phyloP scores from a whole-genome alignment of 2,113 vertebrate species.

The Fulica atra region DNA sequence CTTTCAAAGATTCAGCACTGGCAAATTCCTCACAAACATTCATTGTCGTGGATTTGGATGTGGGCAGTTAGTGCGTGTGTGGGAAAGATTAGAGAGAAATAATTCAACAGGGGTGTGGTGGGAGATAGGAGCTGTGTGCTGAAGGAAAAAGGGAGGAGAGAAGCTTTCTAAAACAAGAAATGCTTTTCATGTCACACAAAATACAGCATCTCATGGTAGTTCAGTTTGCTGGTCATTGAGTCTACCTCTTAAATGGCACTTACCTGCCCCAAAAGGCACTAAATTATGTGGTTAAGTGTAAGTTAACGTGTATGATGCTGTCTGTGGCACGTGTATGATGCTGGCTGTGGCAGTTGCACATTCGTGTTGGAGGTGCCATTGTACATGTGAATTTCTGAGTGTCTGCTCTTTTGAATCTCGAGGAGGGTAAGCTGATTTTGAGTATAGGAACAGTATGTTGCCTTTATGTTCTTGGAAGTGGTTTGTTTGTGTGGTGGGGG shows the following conservation, averaged over 20 bases:
- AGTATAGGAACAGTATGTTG: background rate
- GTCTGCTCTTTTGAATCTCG: background rate
- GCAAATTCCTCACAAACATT: background rate
- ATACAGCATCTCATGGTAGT: background rate
- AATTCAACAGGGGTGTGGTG: background rate
- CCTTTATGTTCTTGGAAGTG: background rate
- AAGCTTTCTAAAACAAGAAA: background rate
- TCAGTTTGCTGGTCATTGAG: background rate
- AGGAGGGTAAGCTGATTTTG: background rate
- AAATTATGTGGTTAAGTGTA: background rate
- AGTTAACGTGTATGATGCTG: background rate
- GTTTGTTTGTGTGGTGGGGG: too few species aligned
- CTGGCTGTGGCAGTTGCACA: background rate
- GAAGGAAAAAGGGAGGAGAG: background rate
- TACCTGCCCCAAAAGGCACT: rapidly evolving
- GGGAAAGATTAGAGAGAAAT: background rate
- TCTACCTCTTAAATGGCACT: background rate
- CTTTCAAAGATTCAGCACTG: background rate
- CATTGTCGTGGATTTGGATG: background rate
- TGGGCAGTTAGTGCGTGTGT: rapidly evolving
- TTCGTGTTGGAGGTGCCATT: background rate
- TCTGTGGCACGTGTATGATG: background rate
- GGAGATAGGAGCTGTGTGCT: background rate
- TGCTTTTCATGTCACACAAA: background rate
- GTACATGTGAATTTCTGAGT: background rate